Conservation (phyloP, 2,113 vertebrate genomes). For the Nipponia nippon region DNA sequence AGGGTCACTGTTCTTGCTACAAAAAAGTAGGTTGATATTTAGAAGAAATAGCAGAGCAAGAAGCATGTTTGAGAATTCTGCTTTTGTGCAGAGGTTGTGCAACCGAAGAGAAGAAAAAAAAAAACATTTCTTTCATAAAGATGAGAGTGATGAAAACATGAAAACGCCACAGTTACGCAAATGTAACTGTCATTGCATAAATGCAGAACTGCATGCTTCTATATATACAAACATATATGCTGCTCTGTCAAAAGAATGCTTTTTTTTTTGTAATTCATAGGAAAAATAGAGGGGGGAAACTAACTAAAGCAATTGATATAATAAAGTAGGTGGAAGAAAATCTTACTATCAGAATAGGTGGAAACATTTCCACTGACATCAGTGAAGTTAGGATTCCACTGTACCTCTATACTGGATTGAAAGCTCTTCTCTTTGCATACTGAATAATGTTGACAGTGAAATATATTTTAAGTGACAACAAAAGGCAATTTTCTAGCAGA, state of each 20-base stretch:
- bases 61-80: background rate
- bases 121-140: background rate
- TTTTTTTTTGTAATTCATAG: background rate
- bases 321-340: background rate
- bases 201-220: background rate
- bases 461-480: constrained; percentile 17
- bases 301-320: background rate
- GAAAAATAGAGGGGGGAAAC: background rate
- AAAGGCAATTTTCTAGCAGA: background rate
- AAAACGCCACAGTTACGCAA: background rate
- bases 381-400: background rate
- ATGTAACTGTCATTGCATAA: background rate
- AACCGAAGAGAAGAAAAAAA: background rate
- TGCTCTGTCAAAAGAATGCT: background rate
- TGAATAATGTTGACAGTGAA: background rate
- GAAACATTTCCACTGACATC: background rate
- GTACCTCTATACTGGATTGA: background rate
- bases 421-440: background rate
- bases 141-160: background rate
- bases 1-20: background rate
- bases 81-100: background rate
- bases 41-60: background rate
- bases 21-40: background rate
- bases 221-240: background rate
- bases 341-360: background rate